Conservation (phyloP, 1,140 invertebrate species). For the Conus betulinus region DNA sequence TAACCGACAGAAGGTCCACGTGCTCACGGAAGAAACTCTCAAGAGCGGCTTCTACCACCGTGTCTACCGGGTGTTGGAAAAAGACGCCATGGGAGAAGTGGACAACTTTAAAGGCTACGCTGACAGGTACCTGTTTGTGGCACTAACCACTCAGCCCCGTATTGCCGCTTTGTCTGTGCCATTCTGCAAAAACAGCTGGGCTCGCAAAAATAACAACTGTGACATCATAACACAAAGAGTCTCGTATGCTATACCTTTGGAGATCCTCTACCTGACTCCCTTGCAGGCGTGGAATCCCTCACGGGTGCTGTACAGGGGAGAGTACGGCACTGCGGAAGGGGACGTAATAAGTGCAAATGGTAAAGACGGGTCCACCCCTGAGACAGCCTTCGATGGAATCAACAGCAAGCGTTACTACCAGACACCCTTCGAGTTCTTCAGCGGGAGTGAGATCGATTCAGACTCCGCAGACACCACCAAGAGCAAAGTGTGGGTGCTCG, state of each 20-base stretch:
- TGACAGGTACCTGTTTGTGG: conserved; percentile 59
- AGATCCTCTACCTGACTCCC: conserved; percentile 66
- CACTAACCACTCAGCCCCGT: conserved; percentile 54
- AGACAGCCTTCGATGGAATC: conserved; percentile 56
- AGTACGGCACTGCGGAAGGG: neutral
- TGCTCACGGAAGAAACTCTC: conserved; percentile 32
- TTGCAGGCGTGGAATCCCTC: conserved; percentile 63
- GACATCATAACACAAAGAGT: conserved; percentile 35
- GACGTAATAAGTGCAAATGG: conserved; percentile 49
- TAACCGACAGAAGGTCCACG: conserved; percentile 32
- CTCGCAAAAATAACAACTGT: neutral
- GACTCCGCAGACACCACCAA: conserved; percentile 27
- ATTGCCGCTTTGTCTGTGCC: conserved; percentile 41
- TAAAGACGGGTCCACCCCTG: conserved; percentile 21
- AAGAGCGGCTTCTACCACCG: conserved; percentile 64
- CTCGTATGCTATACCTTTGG: conserved; percentile 64
- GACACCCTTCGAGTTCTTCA: conserved; percentile 60
- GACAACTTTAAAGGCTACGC: conserved; percentile 61
- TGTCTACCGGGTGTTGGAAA: conserved; percentile 40
- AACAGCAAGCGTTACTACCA: conserved; percentile 45
- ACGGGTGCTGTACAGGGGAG: conserved; percentile 45
- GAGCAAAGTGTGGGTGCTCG: neutral
- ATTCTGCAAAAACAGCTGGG: conserved; percentile 29
- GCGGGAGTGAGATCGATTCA: conserved; percentile 27
- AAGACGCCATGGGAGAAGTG: conserved; percentile 52